Evolutionary conservation across 2,888 invertebrate genomes (phyloP).

Genomic region (Malachius bipustulatus): DNA sequence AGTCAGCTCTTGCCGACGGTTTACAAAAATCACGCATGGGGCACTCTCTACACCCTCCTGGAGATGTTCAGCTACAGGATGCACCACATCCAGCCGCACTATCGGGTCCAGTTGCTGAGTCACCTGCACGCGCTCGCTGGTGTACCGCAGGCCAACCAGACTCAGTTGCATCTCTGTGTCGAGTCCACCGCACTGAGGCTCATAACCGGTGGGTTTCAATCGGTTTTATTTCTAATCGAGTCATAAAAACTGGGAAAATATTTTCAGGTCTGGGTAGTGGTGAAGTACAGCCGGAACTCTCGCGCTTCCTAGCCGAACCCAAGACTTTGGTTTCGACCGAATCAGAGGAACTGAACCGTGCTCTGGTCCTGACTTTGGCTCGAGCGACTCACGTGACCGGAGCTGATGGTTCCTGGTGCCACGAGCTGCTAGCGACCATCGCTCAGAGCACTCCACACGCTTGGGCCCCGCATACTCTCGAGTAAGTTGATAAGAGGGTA

Average conservation of each 20-base stretch:
- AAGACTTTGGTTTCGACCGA: slow-evolving; percentile 87
- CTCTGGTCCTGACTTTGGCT: slow-evolving; percentile 84
- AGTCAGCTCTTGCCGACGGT: slow-evolving; percentile 87
- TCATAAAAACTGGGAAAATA: too few species aligned
- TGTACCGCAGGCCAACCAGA: slow-evolving; percentile 89
- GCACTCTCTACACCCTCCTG: slow-evolving; percentile 84
- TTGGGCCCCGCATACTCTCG: slow-evolving; percentile 87
- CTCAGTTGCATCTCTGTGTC: slow-evolving; percentile 78
- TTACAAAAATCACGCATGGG: slow-evolving; percentile 88
- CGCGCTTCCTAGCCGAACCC: slow-evolving; percentile 80
- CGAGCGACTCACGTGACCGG: slow-evolving; percentile 91
- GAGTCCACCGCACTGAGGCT: slow-evolving; percentile 35
- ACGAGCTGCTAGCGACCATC: slow-evolving; percentile 77
- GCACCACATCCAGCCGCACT: slow-evolving; percentile 94
- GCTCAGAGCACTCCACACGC: slow-evolving; percentile 91
- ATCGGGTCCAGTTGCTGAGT: slow-evolving; percentile 81
- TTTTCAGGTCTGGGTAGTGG: slow-evolving; percentile 80
- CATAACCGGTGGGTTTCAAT: slow-evolving; percentile 29
- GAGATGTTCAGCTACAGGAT: slow-evolving; percentile 96
- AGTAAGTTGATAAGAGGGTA: too few species aligned
- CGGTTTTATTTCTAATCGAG: slow-evolving; percentile 8
- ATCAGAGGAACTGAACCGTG: slow-evolving; percentile 89
- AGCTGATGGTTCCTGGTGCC: slow-evolving; percentile 74
- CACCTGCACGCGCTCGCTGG: slow-evolving; percentile 85
- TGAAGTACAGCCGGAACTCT: slow-evolving; percentile 88